Percentiles rank a stretch among this genome's conserved stretches.
Conservation (phyloP, 2,797 vertebrate genomes). For the Hyperoplus lanceolatus region DNA sequence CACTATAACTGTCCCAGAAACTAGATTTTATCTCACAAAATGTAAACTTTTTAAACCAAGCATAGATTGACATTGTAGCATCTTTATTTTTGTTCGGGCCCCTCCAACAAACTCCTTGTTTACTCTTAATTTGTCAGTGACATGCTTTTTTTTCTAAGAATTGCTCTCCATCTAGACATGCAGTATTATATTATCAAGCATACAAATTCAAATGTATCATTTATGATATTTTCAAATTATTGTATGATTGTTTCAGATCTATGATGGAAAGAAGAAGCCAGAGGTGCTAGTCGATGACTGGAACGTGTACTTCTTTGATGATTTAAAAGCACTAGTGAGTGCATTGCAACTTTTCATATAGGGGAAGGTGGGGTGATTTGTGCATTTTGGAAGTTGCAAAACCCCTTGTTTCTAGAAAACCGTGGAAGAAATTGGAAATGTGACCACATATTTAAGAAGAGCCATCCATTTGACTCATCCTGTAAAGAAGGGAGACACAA, state of each 20-base stretch:
- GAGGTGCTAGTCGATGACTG: slow-evolving; percentile 93
- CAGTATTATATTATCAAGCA: background rate
- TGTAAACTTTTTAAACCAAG: background rate
- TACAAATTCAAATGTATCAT: background rate
- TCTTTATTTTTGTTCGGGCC: background rate
- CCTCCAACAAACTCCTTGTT: background rate
- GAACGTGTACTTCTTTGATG: slow-evolving; percentile 95
- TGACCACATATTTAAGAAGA: too few relatives aligned
- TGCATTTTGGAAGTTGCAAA: too few relatives aligned
- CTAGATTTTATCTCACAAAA: background rate
- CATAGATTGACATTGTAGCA: background rate
- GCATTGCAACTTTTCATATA: slow-evolving; percentile 32
- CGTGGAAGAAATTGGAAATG: too few relatives aligned
- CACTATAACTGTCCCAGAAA: background rate
- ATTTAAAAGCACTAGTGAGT: slow-evolving; percentile 90
- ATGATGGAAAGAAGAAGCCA: slow-evolving; percentile 89
- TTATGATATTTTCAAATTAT: too few relatives aligned
- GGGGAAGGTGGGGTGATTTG: too few relatives aligned
- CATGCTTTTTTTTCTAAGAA: background rate
- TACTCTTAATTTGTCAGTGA: background rate
- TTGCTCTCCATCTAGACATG: background rate
- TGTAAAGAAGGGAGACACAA: too few relatives aligned
- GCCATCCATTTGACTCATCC: too few relatives aligned
- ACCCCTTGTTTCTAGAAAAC: too few relatives aligned
- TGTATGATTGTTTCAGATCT: slow-evolving; percentile 87